Evolutionary conservation across 2,113 vertebrate genomes (phyloP).

Genomic region (Hassar affinis): DNA sequence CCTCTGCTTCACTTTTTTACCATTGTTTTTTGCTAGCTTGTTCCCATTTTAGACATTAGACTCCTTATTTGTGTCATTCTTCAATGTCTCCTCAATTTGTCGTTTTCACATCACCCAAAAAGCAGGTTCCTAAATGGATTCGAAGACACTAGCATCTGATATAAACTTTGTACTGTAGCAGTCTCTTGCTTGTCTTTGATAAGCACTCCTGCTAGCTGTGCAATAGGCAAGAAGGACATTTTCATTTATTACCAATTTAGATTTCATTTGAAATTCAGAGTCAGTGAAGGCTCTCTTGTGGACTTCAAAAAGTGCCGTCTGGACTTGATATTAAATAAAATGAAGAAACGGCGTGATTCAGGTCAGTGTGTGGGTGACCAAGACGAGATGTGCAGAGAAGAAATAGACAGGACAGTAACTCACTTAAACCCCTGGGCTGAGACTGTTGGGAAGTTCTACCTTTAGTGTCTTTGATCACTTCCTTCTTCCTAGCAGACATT

Average conservation of each 20-base stretch:
- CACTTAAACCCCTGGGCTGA: constrained; percentile 12
- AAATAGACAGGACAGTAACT: constrained; percentile 23
- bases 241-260: constrained; percentile 30
- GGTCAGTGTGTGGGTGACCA: constrained; percentile 1
- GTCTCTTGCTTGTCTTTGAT: constrained; percentile 9
- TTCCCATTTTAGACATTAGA: neutral
- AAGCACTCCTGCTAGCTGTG: neutral
- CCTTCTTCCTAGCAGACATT: constrained; percentile 9
- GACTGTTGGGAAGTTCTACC: neutral
- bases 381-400: neutral
- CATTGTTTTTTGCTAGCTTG: neutral
- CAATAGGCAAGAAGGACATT: constrained; percentile 20
- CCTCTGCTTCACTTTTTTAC: neutral
- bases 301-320: constrained; percentile 18
- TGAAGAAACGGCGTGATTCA: neutral
- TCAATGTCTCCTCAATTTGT: neutral
- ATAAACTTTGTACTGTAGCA: neutral
- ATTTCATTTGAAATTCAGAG: constrained; percentile 25
- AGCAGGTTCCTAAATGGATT: neutral
- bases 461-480: constrained; percentile 18
- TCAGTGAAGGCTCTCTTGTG: neutral
- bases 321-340: constrained; percentile 15
- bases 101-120: neutral
- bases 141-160: neutral
- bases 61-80: neutral